Percentiles rank a stretch among this genome's conserved stretches.
phyloP scores from a whole-genome alignment of 2,113 vertebrate species.

The Chloroceryle aenea region DNA sequence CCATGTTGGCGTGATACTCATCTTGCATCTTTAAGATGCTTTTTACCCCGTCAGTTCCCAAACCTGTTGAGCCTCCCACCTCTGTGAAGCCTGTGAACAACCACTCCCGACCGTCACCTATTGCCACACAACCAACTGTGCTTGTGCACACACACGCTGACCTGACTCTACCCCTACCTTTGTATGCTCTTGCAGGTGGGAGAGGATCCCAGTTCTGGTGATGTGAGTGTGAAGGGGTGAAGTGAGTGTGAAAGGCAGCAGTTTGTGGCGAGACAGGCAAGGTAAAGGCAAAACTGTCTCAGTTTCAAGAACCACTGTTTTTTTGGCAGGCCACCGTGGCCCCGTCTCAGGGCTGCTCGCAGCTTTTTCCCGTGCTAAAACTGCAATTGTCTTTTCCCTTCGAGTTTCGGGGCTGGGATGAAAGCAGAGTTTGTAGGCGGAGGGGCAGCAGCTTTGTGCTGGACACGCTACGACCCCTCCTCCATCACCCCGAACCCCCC shows the following conservation, averaged over 20 bases:
- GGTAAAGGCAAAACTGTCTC: not conserved
- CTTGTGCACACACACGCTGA: not conserved
- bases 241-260: not conserved
- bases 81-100: not conserved
- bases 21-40: not conserved
- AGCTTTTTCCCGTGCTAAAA: not conserved
- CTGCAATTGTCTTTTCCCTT: not conserved
- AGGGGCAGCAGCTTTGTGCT: not conserved
- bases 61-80: not conserved
- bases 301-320: not conserved
- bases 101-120: not conserved
- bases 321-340: not conserved
- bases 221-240: not conserved
- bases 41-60: not conserved
- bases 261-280: not conserved
- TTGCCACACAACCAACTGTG: accelerated
- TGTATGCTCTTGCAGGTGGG: accelerated
- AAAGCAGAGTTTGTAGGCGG: not conserved
- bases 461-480: not conserved
- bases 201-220: not conserved
- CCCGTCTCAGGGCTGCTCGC: not conserved
- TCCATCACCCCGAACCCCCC: not conserved
- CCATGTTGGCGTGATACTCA: not conserved
- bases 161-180: not conserved
- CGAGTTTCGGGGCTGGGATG: not conserved